Conservation (phyloP, 2,113 vertebrate genomes). For the Pituophis catenifer region DNA sequence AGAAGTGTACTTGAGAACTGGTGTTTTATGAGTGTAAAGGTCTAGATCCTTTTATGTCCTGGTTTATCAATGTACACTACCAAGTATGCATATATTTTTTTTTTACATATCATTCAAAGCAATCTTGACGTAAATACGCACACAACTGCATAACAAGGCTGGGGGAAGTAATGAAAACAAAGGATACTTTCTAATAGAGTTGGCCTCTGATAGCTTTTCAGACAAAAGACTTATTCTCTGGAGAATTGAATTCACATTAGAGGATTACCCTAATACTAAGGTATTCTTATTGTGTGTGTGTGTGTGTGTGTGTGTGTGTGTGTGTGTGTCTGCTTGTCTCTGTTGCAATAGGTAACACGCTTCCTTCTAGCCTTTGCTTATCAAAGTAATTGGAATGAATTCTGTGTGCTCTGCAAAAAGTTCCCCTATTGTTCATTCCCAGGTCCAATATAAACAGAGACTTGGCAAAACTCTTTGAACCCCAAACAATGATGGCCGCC, state of each 20-base stretch:
- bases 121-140: neutral
- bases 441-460: slow-evolving; percentile 63
- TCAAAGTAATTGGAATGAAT: slow-evolving; percentile 19
- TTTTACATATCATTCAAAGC: neutral
- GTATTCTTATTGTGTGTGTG: neutral
- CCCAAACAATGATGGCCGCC: slow-evolving; percentile 53
- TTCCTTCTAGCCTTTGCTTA: neutral
- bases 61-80: neutral
- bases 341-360: neutral
- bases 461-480: slow-evolving; percentile 57
- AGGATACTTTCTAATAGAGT: neutral
- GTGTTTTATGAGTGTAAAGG: neutral
- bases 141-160: neutral
- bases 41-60: neutral
- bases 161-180: neutral
- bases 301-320: neutral
- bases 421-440: slow-evolving; percentile 59
- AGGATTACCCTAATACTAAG: neutral
- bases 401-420: slow-evolving; percentile 58
- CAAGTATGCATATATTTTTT: neutral
- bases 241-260: neutral
- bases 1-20: neutral
- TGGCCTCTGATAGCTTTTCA: neutral
- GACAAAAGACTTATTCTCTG: neutral
- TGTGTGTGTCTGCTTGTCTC: neutral